These are phyloP conservation scores for Tolypeutes matacus DNA, from an alignment of 2,797 vertebrate species.

Conservation along the genomic window DNA sequence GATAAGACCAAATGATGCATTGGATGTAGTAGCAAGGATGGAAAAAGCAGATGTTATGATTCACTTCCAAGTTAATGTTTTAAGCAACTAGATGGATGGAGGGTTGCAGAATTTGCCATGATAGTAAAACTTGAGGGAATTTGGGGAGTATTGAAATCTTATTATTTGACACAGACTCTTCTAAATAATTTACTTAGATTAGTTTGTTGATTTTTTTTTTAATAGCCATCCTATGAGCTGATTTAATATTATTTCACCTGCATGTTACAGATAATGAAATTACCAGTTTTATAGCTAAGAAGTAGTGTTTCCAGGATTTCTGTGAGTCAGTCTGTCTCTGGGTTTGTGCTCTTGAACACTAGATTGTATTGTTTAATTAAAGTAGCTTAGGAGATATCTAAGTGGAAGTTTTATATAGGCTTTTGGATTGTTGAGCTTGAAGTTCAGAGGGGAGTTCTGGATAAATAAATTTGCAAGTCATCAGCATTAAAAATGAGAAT, in stretches of 20 bases:
- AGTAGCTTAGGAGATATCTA: background rate
- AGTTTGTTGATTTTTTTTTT: background rate
- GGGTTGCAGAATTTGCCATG: no score
- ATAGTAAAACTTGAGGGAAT: background rate
- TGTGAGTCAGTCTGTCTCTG: background rate
- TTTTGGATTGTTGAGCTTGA: background rate
- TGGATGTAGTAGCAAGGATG: background rate
- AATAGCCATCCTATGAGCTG: background rate
- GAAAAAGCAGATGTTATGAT: background rate
- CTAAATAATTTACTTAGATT: background rate
- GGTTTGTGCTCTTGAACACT: no score
- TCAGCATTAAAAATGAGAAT: background rate
- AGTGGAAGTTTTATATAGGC: background rate
- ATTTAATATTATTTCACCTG: background rate
- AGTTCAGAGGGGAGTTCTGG: background rate
- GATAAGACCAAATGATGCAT: background rate
- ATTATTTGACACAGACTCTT: background rate
- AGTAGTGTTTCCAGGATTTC: no score
- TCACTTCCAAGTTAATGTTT: no score
- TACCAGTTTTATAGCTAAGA: no score
- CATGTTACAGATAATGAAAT: background rate
- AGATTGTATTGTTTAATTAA: background rate
- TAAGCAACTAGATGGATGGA: no score
- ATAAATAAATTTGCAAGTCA: background rate
- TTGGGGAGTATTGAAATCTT: background rate